A percentile compares a stretch with the other conserved stretches of the same genome.
Conservation (phyloP, 2,888 invertebrate genomes). For the Himalopsyche japonica region DNA sequence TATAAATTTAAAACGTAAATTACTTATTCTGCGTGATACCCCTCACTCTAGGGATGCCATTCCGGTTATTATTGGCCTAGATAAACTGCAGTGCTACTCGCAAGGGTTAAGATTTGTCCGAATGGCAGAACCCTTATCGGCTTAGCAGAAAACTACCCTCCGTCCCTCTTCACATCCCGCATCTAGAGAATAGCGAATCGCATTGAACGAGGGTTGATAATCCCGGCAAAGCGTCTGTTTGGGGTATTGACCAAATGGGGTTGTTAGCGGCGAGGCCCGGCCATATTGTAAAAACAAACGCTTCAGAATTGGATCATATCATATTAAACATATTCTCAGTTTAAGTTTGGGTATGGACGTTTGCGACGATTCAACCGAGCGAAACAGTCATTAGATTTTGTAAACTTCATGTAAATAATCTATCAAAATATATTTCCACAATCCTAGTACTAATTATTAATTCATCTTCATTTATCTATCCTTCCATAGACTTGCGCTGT, state of each 20-base stretch:
- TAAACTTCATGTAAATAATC: too few relatives aligned
- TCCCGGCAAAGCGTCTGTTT: background rate
- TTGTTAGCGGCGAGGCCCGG: background rate
- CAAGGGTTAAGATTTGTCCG: background rate
- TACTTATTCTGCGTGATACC: too few relatives aligned
- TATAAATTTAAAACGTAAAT: too few relatives aligned
- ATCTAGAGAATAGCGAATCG: background rate
- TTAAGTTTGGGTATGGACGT: background rate
- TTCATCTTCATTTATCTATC: too few relatives aligned
- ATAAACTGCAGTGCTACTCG: background rate
- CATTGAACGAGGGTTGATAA: background rate
- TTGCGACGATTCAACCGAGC: too few relatives aligned
- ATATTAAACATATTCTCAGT: background rate
- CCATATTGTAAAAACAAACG: background rate
- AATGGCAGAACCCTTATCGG: background rate
- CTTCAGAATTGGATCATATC: background rate
- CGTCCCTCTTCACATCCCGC: background rate
- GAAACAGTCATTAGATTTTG: too few relatives aligned
- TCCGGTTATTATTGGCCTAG: background rate
- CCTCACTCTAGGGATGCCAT: background rate
- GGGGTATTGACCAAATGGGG: background rate
- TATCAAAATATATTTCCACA: too few relatives aligned
- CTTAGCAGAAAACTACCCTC: background rate
- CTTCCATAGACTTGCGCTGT: too few relatives aligned
- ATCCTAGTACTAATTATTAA: too few relatives aligned